phyloP scores from a whole-genome alignment of 1,140 invertebrate species.

The Oppia nitens region DNA sequence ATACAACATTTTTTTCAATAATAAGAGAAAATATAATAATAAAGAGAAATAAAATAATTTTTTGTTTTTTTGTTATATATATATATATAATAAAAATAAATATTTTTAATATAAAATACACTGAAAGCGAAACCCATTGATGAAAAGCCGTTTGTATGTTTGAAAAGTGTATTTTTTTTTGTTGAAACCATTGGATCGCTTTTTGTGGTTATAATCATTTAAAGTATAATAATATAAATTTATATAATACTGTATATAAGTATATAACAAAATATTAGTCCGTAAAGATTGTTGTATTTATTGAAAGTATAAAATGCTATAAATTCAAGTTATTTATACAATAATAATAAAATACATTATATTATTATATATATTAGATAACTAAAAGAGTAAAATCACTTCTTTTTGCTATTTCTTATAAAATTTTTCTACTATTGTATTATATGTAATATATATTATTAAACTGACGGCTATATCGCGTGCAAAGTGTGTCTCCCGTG shows the following conservation, averaged over 20 bases:
- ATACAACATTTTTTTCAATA: conserved; percentile 1
- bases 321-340: background rate
- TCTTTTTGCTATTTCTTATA: background rate
- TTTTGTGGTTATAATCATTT: background rate
- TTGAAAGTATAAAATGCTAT: background rate
- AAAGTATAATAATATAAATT: background rate
- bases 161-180: too few relatives aligned
- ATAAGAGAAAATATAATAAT: background rate
- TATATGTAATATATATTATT: too few relatives aligned
- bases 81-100: too few relatives aligned
- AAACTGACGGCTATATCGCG: background rate
- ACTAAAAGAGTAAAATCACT: too few relatives aligned
- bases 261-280: background rate
- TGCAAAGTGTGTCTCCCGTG: background rate
- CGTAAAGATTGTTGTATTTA: background rate
- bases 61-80: too few relatives aligned
- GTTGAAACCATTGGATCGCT: background rate
- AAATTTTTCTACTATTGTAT: background rate
- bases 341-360: too few relatives aligned
- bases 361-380: too few relatives aligned
- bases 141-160: too few relatives aligned
- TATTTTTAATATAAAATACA: background rate
- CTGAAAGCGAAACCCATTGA: background rate
- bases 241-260: background rate
- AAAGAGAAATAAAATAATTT: too few relatives aligned